Base-by-base conservation (phyloP, 2,797 vertebrate genomes). In the Etheostoma nigrum region DNA sequence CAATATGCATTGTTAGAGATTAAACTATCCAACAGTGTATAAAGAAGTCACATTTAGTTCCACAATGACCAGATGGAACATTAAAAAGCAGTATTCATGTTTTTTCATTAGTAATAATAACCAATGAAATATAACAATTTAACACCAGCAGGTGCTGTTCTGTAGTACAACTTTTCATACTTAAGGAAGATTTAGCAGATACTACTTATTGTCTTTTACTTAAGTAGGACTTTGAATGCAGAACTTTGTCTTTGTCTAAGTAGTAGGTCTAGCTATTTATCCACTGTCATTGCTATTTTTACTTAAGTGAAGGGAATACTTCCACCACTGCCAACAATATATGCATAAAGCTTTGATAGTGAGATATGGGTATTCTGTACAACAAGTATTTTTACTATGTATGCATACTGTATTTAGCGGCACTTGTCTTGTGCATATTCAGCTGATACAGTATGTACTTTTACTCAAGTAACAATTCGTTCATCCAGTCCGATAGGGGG, bases 401-500 rank as follows among this genome's bases (percentile, higher is more conserved):
- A 12, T 40, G 36, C 36, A 11, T 36, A 23, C 21, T 23, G 21
- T 23, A 36, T 36, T 36, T 10, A 36, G 36, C 9, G 2, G 36
- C 9, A 36, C 36, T 2, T 36, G 9, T 36, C 36, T 2, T 36
- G 9, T 10, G 36, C 36, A 36, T 3, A 40, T 40, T 40, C 11
- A 40, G 10, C 36, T 40, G 14, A 15, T 15, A 44, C 42, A 23
- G 13, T 14, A 12, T 9, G 1, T 52, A 18, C 15, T 55, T 27
- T 55, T 30, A 54, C 25, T 44, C 13, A 44, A 44, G 13, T 44
- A 44, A 44, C 1, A 15, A 15, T 15, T 44, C 42, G 14, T 44
- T 4, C 42, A 30, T 40, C 79, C 81, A 1, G 30, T 0, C 86
- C 85, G 2, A 3, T 4, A 84, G 85, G 88, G 19, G 88, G 88